A percentile compares a stretch with the other conserved stretches of the same genome.
These are phyloP conservation scores for Myiagra hebetior DNA, from an alignment of 2,113 vertebrate species.

Conservation along the genomic window DNA sequence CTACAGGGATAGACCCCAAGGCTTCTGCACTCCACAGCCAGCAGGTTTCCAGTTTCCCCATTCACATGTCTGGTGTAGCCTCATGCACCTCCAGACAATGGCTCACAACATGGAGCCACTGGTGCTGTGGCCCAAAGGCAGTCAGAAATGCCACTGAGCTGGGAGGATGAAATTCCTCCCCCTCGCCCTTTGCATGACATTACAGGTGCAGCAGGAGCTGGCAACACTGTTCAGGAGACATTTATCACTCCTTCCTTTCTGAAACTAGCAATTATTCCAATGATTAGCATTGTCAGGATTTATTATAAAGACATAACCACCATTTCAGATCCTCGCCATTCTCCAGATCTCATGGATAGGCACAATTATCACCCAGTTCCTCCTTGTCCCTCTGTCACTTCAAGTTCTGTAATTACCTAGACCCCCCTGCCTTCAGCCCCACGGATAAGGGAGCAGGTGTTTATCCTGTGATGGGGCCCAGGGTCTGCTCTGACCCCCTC, in stretches of 20 bases:
- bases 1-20: background rate
- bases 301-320: background rate
- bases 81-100: background rate
- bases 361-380: background rate
- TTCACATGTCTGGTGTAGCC: fast-evolving
- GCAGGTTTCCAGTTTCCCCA: background rate
- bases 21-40: background rate
- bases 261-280: slow-evolving; percentile 29
- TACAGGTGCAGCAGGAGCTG: background rate
- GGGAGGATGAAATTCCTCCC: background rate
- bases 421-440: background rate
- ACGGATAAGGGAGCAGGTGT: background rate
- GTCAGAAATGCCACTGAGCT: background rate
- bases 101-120: background rate
- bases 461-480: background rate
- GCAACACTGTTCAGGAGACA: background rate
- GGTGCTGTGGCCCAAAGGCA: background rate
- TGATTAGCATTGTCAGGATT: background rate
- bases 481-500: background rate
- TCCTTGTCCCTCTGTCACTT: background rate
- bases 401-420: background rate
- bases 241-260: background rate
- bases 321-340: background rate
- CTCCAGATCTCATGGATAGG: background rate
- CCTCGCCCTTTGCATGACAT: background rate